Base-by-base conservation (phyloP, 2,888 invertebrate genomes). In the Apoda limacodes region DNA sequence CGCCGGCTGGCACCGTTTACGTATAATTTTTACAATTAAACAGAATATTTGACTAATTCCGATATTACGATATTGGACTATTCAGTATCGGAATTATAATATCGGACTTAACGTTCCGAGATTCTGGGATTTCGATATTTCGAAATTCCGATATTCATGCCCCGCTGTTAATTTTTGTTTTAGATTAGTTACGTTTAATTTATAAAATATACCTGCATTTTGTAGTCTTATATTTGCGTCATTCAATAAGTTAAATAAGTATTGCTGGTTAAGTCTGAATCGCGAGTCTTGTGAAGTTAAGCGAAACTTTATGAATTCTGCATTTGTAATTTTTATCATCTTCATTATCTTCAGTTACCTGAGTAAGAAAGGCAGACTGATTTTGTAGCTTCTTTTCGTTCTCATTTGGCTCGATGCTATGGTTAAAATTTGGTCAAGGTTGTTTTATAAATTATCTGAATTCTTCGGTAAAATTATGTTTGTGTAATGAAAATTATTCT, bases 161-260 rank as follows among this genome's bases (percentile, higher is more conserved):
- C n/a, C n/a, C n/a, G n/a, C 46, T 10, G 42, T 43, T 2, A 43
- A 20, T 28, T 37, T 35, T 25, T 37, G 25, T 15, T 21, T 35
- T 10, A 32, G 30, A 34, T 43, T 43, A 20, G 32, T 31, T 3
- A 36, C 17, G 33, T 50, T 46, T 20, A 51, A 21, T 37, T 43
- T 46, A 28, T 47, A 37, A 31, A 40, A 50, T 13, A 52, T 47
- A 9, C 45, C 45, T 22, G 42, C 30, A 26, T 36, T 38, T 11
- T 44, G 10, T 38, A 42, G 40, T 17, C 40, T 34, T 22, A 31
- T 25, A 24, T 33, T 28, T 9, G 28, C 28, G 23, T 33, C 28
- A 17, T 17, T 17, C 17, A 17, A 17, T 40, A 34, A 25, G 9
- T 23, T 30, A 19, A 34, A 34, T 26, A 30, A 12, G 9, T 34